Percentiles rank a stretch among this genome's conserved stretches.
phyloP scores from a whole-genome alignment of 2,113 vertebrate species.

The Plecturocebus donacophilus region DNA sequence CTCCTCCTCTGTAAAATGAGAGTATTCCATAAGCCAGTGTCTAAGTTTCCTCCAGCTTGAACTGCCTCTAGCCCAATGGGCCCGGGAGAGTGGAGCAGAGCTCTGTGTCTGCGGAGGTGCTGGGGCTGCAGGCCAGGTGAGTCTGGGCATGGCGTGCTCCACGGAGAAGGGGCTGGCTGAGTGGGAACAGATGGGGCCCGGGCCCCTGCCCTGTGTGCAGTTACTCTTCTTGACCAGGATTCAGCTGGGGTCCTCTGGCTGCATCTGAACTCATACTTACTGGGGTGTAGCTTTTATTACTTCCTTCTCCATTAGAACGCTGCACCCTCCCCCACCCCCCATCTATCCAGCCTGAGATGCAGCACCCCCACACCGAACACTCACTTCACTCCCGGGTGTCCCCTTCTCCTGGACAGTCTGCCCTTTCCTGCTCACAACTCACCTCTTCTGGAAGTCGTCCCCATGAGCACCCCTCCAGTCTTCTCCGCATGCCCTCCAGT shows the following conservation, averaged over 20 bases:
- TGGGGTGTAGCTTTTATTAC: accelerated
- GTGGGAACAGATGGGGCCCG: neutral
- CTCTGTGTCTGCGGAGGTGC: accelerated
- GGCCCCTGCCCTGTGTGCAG: neutral
- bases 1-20: neutral
- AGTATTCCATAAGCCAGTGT: neutral
- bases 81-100: neutral
- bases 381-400: neutral
- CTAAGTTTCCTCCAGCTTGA: neutral
- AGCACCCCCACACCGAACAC: accelerated
- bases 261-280: neutral
- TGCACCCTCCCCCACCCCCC: too few species aligned
- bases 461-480: accelerated
- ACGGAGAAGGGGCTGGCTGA: neutral
- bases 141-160: neutral
- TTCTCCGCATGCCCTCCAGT: neutral
- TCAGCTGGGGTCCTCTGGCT: neutral
- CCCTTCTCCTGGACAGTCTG: neutral
- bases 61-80: neutral
- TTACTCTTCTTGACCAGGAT: neutral
- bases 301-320: neutral
- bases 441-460: too few species aligned
- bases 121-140: neutral
- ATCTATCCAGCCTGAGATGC: neutral
- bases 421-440: neutral